A percentile compares a stretch with the other conserved stretches of the same genome.
These are phyloP conservation scores for Hipparchia sbordonii DNA, from an alignment of 2,888 invertebrate species.

Conservation along the genomic window DNA sequence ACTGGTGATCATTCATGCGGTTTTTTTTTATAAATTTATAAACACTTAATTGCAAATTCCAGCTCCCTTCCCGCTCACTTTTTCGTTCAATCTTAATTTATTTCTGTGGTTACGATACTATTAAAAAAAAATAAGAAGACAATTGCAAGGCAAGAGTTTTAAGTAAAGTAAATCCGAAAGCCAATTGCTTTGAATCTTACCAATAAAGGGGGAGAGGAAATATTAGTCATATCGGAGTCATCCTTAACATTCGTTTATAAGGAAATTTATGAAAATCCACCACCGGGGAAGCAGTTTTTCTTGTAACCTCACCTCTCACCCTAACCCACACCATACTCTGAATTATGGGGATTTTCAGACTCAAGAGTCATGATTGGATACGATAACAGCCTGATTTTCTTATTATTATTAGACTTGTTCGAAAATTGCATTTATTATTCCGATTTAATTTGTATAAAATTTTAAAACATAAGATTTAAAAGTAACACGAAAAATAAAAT, in stretches of 20 bases:
- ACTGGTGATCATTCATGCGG: too few relatives aligned
- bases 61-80: too few relatives aligned
- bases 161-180: neutral
- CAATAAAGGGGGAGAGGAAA: neutral
- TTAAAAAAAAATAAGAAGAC: too few relatives aligned
- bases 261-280: constrained; percentile 12
- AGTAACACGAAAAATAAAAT: too few relatives aligned
- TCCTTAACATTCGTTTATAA: constrained; percentile 11
- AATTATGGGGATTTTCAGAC: neutral
- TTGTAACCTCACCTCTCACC: neutral
- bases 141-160: neutral
- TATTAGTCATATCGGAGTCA: constrained; percentile 15
- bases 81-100: too few relatives aligned
- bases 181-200: constrained; percentile 6
- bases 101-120: too few relatives aligned
- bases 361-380: neutral
- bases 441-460: too few relatives aligned
- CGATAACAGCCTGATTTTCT: neutral
- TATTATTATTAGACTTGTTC: neutral
- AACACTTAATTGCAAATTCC: too few relatives aligned
- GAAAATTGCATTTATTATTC: neutral
- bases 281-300: neutral
- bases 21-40: too few relatives aligned
- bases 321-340: neutral
- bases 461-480: too few relatives aligned